A percentile compares a stretch with the other conserved stretches of the same genome.
Evolutionary conservation across 2,888 invertebrate genomes (phyloP).

Genomic region (Aphodius sticticus): DNA sequence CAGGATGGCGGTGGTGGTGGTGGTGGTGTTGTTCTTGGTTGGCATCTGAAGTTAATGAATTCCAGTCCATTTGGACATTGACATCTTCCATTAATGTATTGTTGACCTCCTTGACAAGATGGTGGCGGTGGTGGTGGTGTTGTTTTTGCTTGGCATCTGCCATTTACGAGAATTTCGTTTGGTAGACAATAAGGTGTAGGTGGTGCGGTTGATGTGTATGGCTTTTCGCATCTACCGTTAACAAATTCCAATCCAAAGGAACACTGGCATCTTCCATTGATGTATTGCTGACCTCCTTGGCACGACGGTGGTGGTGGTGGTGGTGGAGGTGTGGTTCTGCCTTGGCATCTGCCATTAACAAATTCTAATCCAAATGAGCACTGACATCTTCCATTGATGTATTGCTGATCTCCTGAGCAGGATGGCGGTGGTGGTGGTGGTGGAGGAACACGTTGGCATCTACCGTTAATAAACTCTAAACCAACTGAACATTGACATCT

Average conservation of each 20-base stretch:
- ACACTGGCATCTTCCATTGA: constrained; percentile 29
- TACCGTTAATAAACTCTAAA: constrained; percentile 14
- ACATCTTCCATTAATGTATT: constrained; percentile 23
- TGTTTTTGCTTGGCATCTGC: constrained; percentile 7
- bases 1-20: constrained; percentile 7
- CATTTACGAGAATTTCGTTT: constrained; percentile 13
- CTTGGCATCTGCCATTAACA: constrained; percentile 29
- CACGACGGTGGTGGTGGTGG: constrained; percentile 23
- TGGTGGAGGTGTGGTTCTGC: neutral
- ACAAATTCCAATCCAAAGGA: neutral
- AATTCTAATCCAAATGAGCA: neutral
- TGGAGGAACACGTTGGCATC: neutral
- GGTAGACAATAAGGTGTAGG: constrained; percentile 11
- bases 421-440: constrained; percentile 15
- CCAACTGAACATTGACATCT: constrained; percentile 20
- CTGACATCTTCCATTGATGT: constrained; percentile 27
- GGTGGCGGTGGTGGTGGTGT: neutral
- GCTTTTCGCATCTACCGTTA: constrained; percentile 22
- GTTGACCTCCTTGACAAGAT: constrained; percentile 8
- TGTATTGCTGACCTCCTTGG: constrained; percentile 4
- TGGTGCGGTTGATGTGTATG: constrained; percentile 5
- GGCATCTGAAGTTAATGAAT: constrained; percentile 24
- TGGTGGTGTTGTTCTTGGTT: constrained; percentile 23
- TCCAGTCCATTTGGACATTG: constrained; percentile 14
- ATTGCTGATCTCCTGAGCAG: constrained; percentile 4